These are phyloP conservation scores for Mayetiola destructor DNA, from an alignment of 2,888 invertebrate genomes.

Conservation along the genomic window DNA sequence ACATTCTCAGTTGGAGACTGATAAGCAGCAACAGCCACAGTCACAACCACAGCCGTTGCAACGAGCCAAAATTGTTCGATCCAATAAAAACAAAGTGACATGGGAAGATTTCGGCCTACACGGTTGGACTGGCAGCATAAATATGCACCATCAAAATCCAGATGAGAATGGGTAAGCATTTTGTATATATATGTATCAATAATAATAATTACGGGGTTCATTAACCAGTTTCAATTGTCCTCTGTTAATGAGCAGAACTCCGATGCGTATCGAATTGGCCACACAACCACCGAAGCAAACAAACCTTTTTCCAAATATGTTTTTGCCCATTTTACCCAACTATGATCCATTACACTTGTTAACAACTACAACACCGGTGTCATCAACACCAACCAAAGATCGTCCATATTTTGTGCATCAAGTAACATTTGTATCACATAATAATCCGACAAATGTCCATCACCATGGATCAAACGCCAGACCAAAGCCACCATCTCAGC, in stretches of 20 bases:
- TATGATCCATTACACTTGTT: neutral
- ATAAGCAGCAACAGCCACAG: too few species aligned
- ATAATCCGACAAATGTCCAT: neutral
- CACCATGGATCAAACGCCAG: too few species aligned
- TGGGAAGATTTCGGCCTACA: conserved; percentile 27
- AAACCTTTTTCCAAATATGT: neutral
- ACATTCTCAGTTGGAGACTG: neutral
- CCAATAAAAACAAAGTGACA: conserved; percentile 18
- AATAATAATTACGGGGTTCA: too few species aligned
- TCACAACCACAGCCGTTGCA: too few species aligned
- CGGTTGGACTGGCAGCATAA: conserved; percentile 28
- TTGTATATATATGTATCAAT: too few species aligned
- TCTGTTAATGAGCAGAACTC: too few species aligned
- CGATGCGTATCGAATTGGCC: neutral
- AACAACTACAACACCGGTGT: neutral
- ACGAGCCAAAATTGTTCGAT: neutral
- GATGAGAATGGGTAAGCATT: neutral
- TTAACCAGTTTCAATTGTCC: too few species aligned
- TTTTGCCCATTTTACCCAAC: neutral
- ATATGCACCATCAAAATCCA: conserved; percentile 1
- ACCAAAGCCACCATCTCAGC: neutral
- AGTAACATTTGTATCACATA: neutral
- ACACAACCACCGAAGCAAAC: neutral
- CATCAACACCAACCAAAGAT: neutral
- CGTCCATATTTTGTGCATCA: neutral